phyloP scores from a whole-genome alignment of 1,140 invertebrate genomes.

The Chrysomallon squamiferum region DNA sequence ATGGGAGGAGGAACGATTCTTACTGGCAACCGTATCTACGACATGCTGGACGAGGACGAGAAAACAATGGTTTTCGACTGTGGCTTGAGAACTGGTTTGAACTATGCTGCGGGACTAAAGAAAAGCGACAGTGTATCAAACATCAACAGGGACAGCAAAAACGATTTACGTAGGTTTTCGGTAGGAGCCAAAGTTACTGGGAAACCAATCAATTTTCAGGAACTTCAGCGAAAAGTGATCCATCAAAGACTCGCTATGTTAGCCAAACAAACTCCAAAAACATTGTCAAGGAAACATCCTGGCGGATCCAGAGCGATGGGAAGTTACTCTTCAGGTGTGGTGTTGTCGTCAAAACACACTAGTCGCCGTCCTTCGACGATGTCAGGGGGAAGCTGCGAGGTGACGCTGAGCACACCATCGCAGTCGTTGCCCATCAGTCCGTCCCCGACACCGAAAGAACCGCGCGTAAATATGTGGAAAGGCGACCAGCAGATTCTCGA shows the following conservation, averaged over 20 bases:
- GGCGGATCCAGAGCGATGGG: background rate
- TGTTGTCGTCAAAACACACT: background rate
- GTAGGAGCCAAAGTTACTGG: slow-evolving; percentile 24
- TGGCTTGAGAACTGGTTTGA: slow-evolving; percentile 22
- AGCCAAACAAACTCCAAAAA: background rate
- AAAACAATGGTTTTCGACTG: slow-evolving; percentile 20
- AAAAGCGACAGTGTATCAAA: slow-evolving; percentile 38
- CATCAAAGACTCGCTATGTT: background rate
- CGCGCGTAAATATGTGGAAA: slow-evolving; percentile 39
- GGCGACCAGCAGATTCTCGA: slow-evolving; percentile 39
- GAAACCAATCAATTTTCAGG: slow-evolving; percentile 33
- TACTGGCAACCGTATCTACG: slow-evolving; percentile 10
- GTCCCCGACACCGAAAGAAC: slow-evolving; percentile 8
- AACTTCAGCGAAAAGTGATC: slow-evolving; percentile 6
- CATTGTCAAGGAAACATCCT: background rate
- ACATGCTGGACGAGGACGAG: slow-evolving; percentile 35
- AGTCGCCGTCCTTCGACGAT: background rate
- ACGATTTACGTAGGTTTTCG: slow-evolving; percentile 12
- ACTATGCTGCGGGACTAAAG: slow-evolving; percentile 21
- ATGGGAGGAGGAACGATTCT: background rate
- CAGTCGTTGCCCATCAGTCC: slow-evolving; percentile 11
- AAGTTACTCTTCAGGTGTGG: background rate
- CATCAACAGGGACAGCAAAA: slow-evolving; percentile 8
- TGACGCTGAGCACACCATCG: background rate
- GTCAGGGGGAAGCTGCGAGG: background rate